phyloP scores from a whole-genome alignment of 1,140 invertebrate species.

The Drosophila murphyi region DNA sequence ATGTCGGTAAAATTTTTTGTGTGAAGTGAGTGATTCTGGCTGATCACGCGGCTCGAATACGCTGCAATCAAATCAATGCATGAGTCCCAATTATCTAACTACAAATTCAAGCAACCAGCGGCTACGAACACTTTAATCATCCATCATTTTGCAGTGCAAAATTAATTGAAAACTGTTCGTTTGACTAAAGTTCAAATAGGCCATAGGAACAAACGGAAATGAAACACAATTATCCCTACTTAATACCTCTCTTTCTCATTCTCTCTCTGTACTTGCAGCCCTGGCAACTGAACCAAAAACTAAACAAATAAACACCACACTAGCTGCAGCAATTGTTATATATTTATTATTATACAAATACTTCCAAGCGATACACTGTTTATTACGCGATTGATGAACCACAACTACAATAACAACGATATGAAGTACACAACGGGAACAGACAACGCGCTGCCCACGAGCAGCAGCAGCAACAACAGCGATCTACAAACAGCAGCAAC shows the following conservation, averaged over 20 bases:
- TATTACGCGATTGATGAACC: constrained; percentile 41
- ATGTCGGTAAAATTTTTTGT: constrained; percentile 39
- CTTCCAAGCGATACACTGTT: constrained; percentile 36
- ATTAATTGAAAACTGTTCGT: not conserved
- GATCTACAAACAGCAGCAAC: constrained; percentile 59
- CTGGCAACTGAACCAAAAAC: constrained; percentile 42
- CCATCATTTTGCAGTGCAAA: not conserved
- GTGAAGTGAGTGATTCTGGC: constrained; percentile 26
- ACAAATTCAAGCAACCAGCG: not conserved
- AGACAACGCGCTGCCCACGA: constrained; percentile 67
- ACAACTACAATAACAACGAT: constrained; percentile 54
- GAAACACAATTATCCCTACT: constrained; percentile 17
- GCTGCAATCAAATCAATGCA: constrained; percentile 8
- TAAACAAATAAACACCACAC: constrained; percentile 14
- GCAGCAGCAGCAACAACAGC: constrained; percentile 59
- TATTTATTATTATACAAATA: constrained; percentile 22
- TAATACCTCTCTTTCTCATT: constrained; percentile 18
- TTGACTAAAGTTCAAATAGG: not conserved
- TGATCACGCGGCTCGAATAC: constrained; percentile 47
- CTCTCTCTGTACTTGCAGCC: constrained; percentile 34
- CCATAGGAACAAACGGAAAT: constrained; percentile 7
- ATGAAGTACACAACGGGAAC: constrained; percentile 70
- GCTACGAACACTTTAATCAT: not conserved
- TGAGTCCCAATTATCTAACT: not conserved
- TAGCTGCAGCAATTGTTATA: constrained; percentile 46